Percentiles rank a stretch among this genome's conserved stretches.
These are phyloP conservation scores for Microcebus lehilahytsara DNA, from an alignment of 2,113 vertebrate genomes.

Conservation along the genomic window DNA sequence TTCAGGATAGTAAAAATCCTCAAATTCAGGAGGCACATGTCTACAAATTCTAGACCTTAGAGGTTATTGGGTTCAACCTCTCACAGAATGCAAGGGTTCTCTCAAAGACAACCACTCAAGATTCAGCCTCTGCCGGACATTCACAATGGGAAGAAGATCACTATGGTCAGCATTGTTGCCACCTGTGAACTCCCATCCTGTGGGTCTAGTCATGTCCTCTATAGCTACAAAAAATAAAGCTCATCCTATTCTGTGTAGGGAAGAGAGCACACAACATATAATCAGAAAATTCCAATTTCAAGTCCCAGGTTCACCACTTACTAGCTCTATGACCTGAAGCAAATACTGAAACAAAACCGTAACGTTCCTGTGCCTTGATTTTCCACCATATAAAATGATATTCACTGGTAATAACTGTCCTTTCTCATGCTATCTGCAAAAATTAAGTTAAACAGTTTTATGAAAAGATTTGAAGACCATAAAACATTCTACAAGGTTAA, in stretches of 20 bases:
- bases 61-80: background rate
- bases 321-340: background rate
- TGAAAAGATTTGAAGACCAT: background rate
- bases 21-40: background rate
- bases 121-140: background rate
- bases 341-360: background rate
- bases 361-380: background rate
- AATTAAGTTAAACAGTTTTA: background rate
- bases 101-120: background rate
- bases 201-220: background rate
- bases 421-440: background rate
- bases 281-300: background rate
- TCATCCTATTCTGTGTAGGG: background rate
- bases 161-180: rapidly evolving
- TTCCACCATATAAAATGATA: background rate
- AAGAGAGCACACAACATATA: background rate
- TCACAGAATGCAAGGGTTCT: background rate
- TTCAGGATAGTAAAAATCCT: background rate
- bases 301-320: background rate
- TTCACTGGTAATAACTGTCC: background rate
- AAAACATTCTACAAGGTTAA: background rate
- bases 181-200: background rate
- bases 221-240: background rate
- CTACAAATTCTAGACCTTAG: background rate
- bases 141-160: background rate